Percentiles rank a stretch among this genome's conserved stretches.
These are phyloP conservation scores for Rhizoglyphus robini DNA, from an alignment of 1,140 invertebrate species.

Conservation along the genomic window DNA sequence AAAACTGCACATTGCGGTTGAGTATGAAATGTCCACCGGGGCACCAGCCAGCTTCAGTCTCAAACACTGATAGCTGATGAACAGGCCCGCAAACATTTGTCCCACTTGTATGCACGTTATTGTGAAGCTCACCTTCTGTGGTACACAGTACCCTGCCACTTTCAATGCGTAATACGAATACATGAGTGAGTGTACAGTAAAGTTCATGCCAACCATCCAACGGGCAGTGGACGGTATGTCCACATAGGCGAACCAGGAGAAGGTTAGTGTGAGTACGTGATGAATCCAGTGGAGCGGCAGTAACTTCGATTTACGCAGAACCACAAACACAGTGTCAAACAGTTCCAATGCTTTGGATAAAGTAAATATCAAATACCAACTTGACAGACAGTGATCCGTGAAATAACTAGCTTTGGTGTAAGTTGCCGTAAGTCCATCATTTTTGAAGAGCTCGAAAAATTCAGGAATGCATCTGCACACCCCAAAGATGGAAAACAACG, in stretches of 20 bases:
- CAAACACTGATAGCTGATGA: too few species aligned
- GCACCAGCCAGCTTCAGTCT: too few species aligned
- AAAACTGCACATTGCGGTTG: too few species aligned
- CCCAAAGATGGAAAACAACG: constrained; percentile 77
- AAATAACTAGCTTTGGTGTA: constrained; percentile 9
- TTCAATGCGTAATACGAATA: too few species aligned
- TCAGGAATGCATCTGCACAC: constrained; percentile 69
- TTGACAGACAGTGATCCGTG: constrained; percentile 31
- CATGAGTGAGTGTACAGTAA: too few species aligned
- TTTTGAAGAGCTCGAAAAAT: constrained; percentile 55
- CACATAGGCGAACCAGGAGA: constrained; percentile 27
- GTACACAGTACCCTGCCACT: too few species aligned
- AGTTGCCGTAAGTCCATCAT: constrained; percentile 25
- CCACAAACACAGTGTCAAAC: constrained; percentile 90
- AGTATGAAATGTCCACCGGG: too few species aligned
- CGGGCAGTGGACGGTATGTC: constrained; percentile 33
- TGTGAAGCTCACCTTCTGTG: constrained; percentile 92
- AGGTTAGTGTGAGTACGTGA: constrained; percentile 42
- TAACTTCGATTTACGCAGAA: constrained; percentile 86
- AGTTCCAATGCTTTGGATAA: constrained; percentile 80
- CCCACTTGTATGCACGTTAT: constrained; percentile 42
- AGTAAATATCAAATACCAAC: constrained; percentile 91
- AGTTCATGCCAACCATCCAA: constrained; percentile 53
- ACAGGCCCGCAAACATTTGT: too few species aligned
- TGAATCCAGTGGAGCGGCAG: constrained; percentile 77